Evolutionary conservation across 2,113 vertebrate genomes (phyloP), one percentile per base, ranked within the genome.

Genomic region (Atrichornis clamosus): DNA sequence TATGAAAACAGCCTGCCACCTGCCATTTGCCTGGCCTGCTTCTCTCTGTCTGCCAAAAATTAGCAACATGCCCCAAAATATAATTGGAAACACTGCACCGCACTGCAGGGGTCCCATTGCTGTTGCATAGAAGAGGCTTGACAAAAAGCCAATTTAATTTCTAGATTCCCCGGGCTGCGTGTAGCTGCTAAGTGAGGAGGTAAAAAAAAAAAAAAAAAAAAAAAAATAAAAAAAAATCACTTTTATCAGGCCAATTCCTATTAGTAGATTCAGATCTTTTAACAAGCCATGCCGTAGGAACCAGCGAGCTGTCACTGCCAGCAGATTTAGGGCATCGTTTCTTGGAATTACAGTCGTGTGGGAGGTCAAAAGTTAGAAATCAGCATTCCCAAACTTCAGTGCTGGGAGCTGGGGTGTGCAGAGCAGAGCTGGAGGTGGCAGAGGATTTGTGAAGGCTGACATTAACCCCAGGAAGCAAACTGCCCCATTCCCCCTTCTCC

Each of bases 71-170:
- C 91, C 91, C 94, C 89, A 68, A 95, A 96, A 95, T 94, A 67
- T 97, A 96, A 97, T 96, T 95, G 94, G 95, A 96, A 97, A 96
- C 95, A 96, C 92, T 77, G 91, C 93, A 89, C 80, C 3, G 50
- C 92, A 20, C 94, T 85, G 93, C 95, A 94, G 96, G 96, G 93
- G 95, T 89, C 80, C 87, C 65, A 17, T 72, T 82, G 76, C 94
- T 96, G 87, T 64, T 95, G 89, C 92, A 89, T 3, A n/a, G 84
- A 94, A 91, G 87, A 92, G 62, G 87, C 70, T 95, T 96, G 94
- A 95, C 91, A 88, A 92, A 87, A 91, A 89, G 94, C 95, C 95
- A 96, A 89, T 95, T 95, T 95, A 92, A 96, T 96, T 96, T 95
- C 96, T 93, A 95, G 89, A 92, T 96, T 94, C 84, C 84, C 70